Percentiles rank a stretch among this genome's conserved stretches.
Evolutionary conservation across 2,888 invertebrate species (phyloP).

Genomic region (Hoplodrina blanda): DNA sequence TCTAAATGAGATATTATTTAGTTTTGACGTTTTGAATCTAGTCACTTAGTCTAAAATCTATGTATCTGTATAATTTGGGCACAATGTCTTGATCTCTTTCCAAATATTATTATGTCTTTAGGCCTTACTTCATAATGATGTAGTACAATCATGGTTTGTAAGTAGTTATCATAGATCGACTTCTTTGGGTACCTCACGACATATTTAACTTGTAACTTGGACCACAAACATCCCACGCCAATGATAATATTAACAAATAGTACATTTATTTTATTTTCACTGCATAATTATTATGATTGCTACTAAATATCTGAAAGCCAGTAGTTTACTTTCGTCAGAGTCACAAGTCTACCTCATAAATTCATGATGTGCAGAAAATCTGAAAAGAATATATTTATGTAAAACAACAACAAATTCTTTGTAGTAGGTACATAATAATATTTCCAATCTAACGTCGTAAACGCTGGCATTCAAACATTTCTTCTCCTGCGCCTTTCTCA

Average conservation of each 20-base stretch:
- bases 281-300: conserved; percentile 45
- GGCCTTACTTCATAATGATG: conserved; percentile 39
- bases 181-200: conserved; percentile 7
- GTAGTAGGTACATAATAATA: too few relatives aligned
- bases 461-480: conserved; percentile 47
- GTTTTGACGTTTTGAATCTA: conserved; percentile 68
- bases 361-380: neutral
- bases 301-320: conserved; percentile 38
- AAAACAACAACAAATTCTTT: neutral
- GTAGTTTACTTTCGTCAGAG: conserved; percentile 9
- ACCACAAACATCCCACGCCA: conserved; percentile 8
- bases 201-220: conserved; percentile 19
- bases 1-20: conserved; percentile 65
- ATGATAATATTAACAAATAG: conserved; percentile 7
- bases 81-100: conserved; percentile 63
- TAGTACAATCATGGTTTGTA: conserved; percentile 51
- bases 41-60: conserved; percentile 64
- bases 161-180: conserved; percentile 21
- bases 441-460: conserved; percentile 15
- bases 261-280: conserved; percentile 46
- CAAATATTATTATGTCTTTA: conserved; percentile 43
- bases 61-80: conserved; percentile 63
- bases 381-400: neutral
- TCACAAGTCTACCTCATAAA: conserved; percentile 17
- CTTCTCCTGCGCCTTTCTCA: conserved; percentile 38